Base-by-base conservation (phyloP, 2,113 vertebrate species). In the Sterrhoptilus dennistouni region DNA sequence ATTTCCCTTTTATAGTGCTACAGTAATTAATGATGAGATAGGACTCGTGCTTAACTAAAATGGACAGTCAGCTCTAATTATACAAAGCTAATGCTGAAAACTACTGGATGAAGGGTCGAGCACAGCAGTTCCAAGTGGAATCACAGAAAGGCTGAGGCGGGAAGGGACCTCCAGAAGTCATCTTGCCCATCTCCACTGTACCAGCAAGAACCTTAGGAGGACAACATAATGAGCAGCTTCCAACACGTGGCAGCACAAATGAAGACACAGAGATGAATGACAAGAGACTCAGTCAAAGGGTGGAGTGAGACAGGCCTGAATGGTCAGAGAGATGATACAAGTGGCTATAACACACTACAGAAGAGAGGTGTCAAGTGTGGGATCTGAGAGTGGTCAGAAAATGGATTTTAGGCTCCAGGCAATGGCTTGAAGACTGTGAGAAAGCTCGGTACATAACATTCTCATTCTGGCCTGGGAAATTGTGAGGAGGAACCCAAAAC, bases 71-170 rank as follows among this genome's bases (percentile, higher is more conserved):
- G 25, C 17, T 50, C 28, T 63, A 53, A 75, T 19, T 44, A 38
- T 7, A 31, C 28, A 49, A 1, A 64, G 29, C 4, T 52, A 38
- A 54, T 11, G 12, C 14, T 71, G 42, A 80, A 44, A 91, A 59
- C 13, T 54, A 6, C 20, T 14, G n/a, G 15, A 20, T 4, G 33
- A 75, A 28, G 14, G 20, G 22, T 31, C 0, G 0, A 54, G 49
- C 25, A 50, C 1, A 53, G 21, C 20, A 64, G 11, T 88, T 66
- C 28, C 60, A 90, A 74, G 35, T 4, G 25, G 44, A 69, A 82
- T 49, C 53, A 75, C 25, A 56, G 61, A 23, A 79, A 36, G 23
- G 25, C 1, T 79, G 44, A 86, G 16, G 33, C 9, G 56, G 31
- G 54, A 70, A 65, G 12, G 28, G 33, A 56, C 14, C 4, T 56